A percentile compares a stretch with the other conserved stretches of the same genome.
Evolutionary conservation across 2,113 vertebrate genomes (phyloP).

Genomic region (Eudyptes chrysolophus): DNA sequence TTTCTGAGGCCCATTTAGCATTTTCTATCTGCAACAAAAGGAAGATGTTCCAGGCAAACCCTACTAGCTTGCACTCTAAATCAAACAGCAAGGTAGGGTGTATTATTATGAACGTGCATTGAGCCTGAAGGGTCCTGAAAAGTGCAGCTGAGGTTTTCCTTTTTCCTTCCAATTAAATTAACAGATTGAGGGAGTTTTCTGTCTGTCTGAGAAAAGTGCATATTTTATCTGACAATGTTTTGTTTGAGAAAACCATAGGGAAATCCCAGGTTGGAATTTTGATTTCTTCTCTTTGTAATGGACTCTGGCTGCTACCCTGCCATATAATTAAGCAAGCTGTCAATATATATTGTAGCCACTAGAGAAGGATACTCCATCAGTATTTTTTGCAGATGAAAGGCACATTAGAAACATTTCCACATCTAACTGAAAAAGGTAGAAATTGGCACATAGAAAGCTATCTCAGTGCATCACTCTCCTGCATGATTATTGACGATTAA

Average conservation of each 20-base stretch:
- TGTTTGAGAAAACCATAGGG: neutral
- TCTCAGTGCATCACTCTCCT: neutral
- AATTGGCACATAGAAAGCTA: neutral
- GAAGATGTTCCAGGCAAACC: neutral
- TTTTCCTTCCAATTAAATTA: conserved; percentile 39
- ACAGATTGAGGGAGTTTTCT: neutral
- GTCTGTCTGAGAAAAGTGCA: neutral
- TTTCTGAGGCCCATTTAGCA: neutral
- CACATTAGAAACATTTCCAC: neutral
- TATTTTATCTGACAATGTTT: conserved; percentile 8
- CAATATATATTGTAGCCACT: neutral
- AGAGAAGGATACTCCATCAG: neutral
- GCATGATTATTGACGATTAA: neutral
- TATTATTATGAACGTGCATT: neutral
- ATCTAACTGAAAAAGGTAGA: neutral
- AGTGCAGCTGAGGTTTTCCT: neutral
- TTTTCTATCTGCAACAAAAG: neutral
- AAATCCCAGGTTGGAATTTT: conserved; percentile 35
- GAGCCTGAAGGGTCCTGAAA: neutral
- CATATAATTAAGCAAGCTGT: conserved; percentile 26
- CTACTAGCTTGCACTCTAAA: neutral
- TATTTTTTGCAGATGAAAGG: neutral
- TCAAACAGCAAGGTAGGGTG: neutral
- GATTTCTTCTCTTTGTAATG: neutral
- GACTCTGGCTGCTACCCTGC: neutral